phyloP scores from a whole-genome alignment of 2,113 vertebrate species.

The Dermatemys mawii region DNA sequence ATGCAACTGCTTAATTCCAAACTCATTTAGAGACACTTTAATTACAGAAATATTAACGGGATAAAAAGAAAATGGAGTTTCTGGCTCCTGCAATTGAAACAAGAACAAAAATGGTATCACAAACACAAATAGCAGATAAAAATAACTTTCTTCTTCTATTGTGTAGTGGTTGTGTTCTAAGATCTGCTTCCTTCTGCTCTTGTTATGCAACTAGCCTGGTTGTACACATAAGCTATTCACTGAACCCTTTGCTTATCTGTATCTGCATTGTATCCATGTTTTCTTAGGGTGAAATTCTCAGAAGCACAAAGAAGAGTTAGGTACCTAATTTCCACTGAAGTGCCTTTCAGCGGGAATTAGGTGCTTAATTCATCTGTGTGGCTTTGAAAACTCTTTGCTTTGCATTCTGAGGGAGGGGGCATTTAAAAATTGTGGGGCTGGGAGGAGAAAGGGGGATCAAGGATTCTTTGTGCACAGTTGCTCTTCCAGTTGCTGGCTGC shows the following conservation, averaged over 20 bases:
- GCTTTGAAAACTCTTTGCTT: not conserved
- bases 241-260: not conserved
- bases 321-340: not conserved
- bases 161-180: not conserved
- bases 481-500: not conserved
- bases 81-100: not conserved
- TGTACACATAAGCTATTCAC: not conserved
- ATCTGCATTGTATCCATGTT: not conserved
- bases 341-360: not conserved
- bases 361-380: not conserved
- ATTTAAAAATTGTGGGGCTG: not conserved
- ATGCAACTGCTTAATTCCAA: not conserved
- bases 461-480: not conserved
- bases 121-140: not conserved
- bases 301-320: not conserved
- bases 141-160: conserved; percentile 35
- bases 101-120: conserved; percentile 1
- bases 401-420: not conserved
- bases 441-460: not conserved
- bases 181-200: conserved; percentile 9
- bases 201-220: not conserved
- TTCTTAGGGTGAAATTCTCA: not conserved
- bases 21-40: not conserved
- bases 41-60: not conserved
- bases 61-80: not conserved